These are phyloP conservation scores for Hirtodrosophila alboralis DNA, from an alignment of 2,888 invertebrate species.

Conservation along the genomic window DNA sequence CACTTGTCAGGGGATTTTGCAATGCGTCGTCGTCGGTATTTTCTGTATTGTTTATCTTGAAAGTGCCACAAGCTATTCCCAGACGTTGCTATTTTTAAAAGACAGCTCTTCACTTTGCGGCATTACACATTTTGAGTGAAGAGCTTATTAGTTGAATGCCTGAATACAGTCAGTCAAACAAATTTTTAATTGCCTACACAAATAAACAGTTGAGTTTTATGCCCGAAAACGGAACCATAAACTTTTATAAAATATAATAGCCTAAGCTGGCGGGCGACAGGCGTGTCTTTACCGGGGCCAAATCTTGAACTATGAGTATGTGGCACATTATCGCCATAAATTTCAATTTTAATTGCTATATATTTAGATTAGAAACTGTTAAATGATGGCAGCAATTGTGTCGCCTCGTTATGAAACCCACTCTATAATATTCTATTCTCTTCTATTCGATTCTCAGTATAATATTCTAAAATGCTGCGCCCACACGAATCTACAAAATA, in stretches of 20 bases:
- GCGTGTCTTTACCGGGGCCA: constrained; percentile 27
- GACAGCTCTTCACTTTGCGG: constrained; percentile 18
- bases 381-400: constrained; percentile 36
- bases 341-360: constrained; percentile 67
- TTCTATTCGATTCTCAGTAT: constrained; percentile 8
- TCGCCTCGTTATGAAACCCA: constrained; percentile 32
- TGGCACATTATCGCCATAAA: constrained; percentile 68
- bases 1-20: constrained; percentile 57
- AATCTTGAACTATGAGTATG: constrained; percentile 56
- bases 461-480: constrained; percentile 16
- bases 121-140: constrained; percentile 21
- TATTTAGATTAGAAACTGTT: constrained; percentile 61
- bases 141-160: constrained; percentile 22
- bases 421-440: constrained; percentile 17
- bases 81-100: constrained; percentile 37
- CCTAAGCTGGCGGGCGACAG: constrained; percentile 19
- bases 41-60: constrained; percentile 54
- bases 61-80: constrained; percentile 25
- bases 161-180: constrained; percentile 50
- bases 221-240: constrained; percentile 38
- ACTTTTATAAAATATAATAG: constrained; percentile 45
- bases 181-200: constrained; percentile 57
- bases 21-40: constrained; percentile 48
- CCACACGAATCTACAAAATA: constrained; percentile 3
- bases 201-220: constrained; percentile 45